Base-by-base conservation (phyloP, 2,113 vertebrate genomes). In the Myotis davidii region DNA sequence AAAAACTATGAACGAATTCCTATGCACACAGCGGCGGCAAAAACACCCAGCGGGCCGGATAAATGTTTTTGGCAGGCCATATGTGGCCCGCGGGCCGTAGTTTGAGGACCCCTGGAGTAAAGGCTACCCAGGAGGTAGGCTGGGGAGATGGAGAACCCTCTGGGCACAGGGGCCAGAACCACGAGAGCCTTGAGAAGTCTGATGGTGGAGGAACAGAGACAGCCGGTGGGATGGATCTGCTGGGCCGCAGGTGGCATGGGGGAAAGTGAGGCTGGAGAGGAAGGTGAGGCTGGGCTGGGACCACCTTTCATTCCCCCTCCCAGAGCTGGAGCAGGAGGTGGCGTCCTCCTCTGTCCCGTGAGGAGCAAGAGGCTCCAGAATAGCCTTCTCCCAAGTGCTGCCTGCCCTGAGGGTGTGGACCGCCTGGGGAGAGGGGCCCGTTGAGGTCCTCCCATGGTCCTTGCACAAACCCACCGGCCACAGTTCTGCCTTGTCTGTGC, bases 401-500 rank as follows among this genome's bases (percentile, higher is more conserved):
- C 45, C 48, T 9, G 6, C 73, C 54, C 23, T 42, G 64, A 65
- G 6, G 56, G 16, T 14, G 5, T 34, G 42, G 29, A 50, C 2
- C 0, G 2, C 25, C 50, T 34, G 11, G 37, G 45, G 3, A 61
- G 3, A 65, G 69, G 32, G 77, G 39, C 37, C 37, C 18, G 3
- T 0, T 2, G 20, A 59, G 69, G 50, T 23, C 34, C 84, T 32
- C 23, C 2, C 3, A 74, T 34, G 6, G 9, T n/a, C 29, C 32
- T 59, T n/a, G 6, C 13, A 29, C 16, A n/a, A 1, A 25, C 12
- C 12, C 3, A 2, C 3, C 16, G 11, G 11, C 45, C 11, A 0
- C 0, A 0, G 52, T 32, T 83, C 56, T 9, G 50, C 37, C 23
- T 42, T 6, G 25, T 29, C 37, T 27, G 6, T 23, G 64, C 37